These are phyloP conservation scores for Myotis yumanensis DNA, from an alignment of 2,113 vertebrate species.

Conservation along the genomic window DNA sequence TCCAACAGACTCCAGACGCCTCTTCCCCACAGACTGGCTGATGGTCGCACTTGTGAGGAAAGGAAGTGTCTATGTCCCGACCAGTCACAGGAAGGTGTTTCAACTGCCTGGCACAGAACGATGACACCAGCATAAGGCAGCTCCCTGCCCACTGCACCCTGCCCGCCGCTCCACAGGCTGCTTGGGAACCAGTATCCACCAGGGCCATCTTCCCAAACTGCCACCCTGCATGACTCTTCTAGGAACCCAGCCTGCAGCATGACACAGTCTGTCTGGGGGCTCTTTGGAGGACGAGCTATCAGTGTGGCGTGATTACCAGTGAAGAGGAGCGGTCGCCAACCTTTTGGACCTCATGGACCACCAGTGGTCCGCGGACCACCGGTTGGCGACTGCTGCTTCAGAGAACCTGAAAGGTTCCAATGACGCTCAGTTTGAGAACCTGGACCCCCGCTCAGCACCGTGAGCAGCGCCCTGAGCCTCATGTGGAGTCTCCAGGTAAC, in stretches of 20 bases:
- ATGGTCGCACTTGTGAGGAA: too few species aligned
- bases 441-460: not conserved
- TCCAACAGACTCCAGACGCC: not conserved
- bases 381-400: too few species aligned
- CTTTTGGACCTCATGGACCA: too few species aligned
- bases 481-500: not conserved
- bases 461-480: not conserved
- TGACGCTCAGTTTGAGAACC: not conserved
- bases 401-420: not conserved
- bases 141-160: conserved; percentile 83
- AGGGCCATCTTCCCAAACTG: conserved; percentile 86
- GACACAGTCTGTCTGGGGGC: conserved; percentile 88
- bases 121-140: conserved; percentile 86
- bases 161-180: conserved; percentile 87
- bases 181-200: conserved; percentile 87
- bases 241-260: conserved; percentile 90
- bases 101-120: conserved; percentile 87
- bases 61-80: conserved; percentile 82
- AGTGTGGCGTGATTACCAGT: not conserved
- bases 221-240: conserved; percentile 90
- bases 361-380: too few species aligned
- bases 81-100: conserved; percentile 91
- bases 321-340: not conserved
- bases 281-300: conserved; percentile 84
- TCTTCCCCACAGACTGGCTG: too few species aligned